phyloP scores from a whole-genome alignment of 2,113 vertebrate genomes.

The Danionella cerebrum region DNA sequence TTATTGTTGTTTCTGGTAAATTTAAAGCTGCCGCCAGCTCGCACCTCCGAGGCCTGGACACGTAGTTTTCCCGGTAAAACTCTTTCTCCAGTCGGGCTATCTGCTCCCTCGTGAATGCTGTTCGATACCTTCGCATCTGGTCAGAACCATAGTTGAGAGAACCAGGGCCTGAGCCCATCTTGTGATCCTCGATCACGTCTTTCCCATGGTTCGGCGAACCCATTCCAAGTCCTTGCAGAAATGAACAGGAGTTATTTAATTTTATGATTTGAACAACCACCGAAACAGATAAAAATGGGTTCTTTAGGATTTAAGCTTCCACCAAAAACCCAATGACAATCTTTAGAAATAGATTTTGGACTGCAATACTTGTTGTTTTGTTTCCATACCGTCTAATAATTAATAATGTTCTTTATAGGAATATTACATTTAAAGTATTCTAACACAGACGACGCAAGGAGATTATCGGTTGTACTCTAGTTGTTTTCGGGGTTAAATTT shows the following conservation, averaged over 20 bases:
- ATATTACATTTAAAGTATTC: too few relatives aligned
- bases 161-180: conserved; percentile 62
- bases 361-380: too few relatives aligned
- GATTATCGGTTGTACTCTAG: too few relatives aligned
- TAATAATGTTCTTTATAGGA: too few relatives aligned
- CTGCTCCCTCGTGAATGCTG: conserved; percentile 95
- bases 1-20: conserved; percentile 96
- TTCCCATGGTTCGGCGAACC: conserved; percentile 71
- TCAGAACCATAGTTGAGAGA: conserved; percentile 82
- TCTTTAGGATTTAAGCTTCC: too few relatives aligned
- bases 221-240: conserved; percentile 54
- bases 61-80: conserved; percentile 97
- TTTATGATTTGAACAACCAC: background rate
- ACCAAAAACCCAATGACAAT: too few relatives aligned
- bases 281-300: too few relatives aligned
- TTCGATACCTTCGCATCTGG: conserved; percentile 94
- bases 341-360: too few relatives aligned
- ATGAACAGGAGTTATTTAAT: background rate
- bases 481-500: too few relatives aligned
- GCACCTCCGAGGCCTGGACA: conserved; percentile 90
- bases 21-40: conserved; percentile 93
- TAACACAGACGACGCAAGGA: too few relatives aligned
- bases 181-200: conserved; percentile 56
- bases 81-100: conserved; percentile 94
- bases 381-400: too few relatives aligned